Conservation (phyloP, 2,113 vertebrate species). For the Eublepharis macularius region DNA sequence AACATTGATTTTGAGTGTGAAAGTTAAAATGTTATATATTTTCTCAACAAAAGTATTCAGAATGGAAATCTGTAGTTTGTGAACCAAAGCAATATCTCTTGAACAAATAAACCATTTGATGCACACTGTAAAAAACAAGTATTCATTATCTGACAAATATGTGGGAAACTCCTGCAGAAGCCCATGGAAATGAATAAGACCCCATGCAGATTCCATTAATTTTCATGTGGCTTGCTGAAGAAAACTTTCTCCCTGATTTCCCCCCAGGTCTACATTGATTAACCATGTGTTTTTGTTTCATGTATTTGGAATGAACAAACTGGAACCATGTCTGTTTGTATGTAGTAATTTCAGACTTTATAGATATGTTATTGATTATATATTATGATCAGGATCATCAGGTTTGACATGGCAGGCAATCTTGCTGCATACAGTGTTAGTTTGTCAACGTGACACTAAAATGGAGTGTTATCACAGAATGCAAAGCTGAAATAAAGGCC, state of each 20-base stretch:
- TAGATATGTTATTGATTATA: not conserved
- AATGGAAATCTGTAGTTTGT: not conserved
- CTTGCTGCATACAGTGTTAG: no score
- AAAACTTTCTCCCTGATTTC: not conserved
- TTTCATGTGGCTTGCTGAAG: not conserved
- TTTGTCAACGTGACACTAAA: no score
- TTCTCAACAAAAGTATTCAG: not conserved
- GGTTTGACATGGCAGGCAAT: no score
- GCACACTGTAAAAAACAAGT: not conserved
- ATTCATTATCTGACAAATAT: not conserved
- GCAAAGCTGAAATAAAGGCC: no score
- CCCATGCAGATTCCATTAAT: not conserved
- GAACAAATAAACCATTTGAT: not conserved
- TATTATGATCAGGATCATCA: no score
- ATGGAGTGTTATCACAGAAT: no score
- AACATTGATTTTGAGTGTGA: slow-evolving; percentile 5
- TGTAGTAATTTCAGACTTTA: not conserved
- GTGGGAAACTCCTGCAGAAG: not conserved
- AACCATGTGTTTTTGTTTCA: not conserved
- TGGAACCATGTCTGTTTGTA: not conserved
- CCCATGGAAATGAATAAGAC: not conserved
- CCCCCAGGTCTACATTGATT: not conserved
- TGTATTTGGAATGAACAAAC: not conserved
- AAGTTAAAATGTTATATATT: not conserved
- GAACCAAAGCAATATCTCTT: not conserved